Evolutionary conservation across 2,888 invertebrate species (phyloP).

Genomic region (Dioctria rufipes): DNA sequence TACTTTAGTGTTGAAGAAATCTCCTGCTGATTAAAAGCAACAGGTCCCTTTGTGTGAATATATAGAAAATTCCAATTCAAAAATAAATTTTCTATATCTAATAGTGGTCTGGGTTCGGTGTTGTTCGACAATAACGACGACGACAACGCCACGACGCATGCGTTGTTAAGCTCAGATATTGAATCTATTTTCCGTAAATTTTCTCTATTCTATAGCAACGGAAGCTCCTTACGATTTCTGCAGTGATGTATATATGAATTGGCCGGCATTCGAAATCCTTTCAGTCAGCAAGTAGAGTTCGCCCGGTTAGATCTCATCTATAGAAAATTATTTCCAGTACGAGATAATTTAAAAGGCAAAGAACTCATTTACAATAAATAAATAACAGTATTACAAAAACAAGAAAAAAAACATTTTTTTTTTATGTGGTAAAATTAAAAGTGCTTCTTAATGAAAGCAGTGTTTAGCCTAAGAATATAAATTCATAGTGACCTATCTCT

Average conservation of each 20-base stretch:
- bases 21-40: not conserved
- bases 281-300: slow-evolving; percentile 58
- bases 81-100: slow-evolving; percentile 11
- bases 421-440: not conserved
- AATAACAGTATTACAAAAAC: not conserved
- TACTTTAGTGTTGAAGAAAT: not conserved
- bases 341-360: slow-evolving; percentile 39
- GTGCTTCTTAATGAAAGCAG: not conserved
- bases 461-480: too few relatives aligned
- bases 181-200: too few relatives aligned
- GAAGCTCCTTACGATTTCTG: slow-evolving; percentile 7
- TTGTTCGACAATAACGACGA: too few relatives aligned
- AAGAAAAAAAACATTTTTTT: not conserved
- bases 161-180: slow-evolving; percentile 27
- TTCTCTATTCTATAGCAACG: slow-evolving; percentile 51
- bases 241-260: slow-evolving; percentile 54
- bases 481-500: too few relatives aligned
- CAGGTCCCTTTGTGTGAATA: not conserved
- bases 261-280: slow-evolving; percentile 51
- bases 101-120: too few relatives aligned
- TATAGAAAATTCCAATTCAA: slow-evolving; percentile 24
- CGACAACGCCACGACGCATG: slow-evolving; percentile 21
- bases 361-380: not conserved
- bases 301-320: slow-evolving; percentile 56
- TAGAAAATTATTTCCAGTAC: not conserved